These are phyloP conservation scores for Seriola aureovittata DNA, from an alignment of 2,113 vertebrate genomes.

Conservation along the genomic window DNA sequence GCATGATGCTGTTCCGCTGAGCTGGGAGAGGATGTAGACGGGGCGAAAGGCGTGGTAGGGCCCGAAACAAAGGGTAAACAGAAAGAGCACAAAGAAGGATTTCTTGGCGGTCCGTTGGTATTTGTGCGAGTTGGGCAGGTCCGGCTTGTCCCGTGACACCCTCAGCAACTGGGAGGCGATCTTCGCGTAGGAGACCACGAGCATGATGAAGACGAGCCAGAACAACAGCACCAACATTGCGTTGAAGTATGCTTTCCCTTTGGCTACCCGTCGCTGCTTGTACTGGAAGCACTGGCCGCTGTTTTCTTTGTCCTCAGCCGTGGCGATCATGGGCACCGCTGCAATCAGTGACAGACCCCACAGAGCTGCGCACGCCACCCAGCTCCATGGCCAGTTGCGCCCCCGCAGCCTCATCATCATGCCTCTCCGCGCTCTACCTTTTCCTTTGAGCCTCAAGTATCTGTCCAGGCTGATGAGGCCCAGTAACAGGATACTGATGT, in stretches of 20 bases:
- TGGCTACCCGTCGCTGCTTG: conserved; percentile 75
- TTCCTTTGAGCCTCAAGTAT: conserved; percentile 84
- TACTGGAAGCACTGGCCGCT: conserved; percentile 87
- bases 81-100: conserved; percentile 92
- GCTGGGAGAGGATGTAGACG: conserved; percentile 88
- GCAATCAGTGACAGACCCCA: conserved; percentile 85
- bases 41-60: conserved; percentile 92
- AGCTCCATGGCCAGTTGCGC: conserved; percentile 63
- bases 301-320: conserved; percentile 57
- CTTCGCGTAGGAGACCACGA: conserved; percentile 89
- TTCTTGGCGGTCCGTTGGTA: conserved; percentile 88
- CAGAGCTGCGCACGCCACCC: conserved; percentile 82
- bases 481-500: conserved; percentile 91
- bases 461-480: conserved; percentile 93
- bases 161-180: conserved; percentile 87
- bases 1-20: conserved; percentile 63
- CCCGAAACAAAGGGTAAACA: conserved; percentile 92
- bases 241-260: conserved; percentile 88
- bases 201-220: conserved; percentile 89
- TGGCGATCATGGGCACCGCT: conserved; percentile 80
- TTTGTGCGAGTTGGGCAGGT: conserved; percentile 88
- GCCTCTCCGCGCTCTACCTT: conserved; percentile 69
- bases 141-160: conserved; percentile 85
- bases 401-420: conserved; percentile 58
- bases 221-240: conserved; percentile 84